Evolutionary conservation across 2,888 invertebrate genomes (phyloP).

Genomic region (Parnassius mnemosyne): DNA sequence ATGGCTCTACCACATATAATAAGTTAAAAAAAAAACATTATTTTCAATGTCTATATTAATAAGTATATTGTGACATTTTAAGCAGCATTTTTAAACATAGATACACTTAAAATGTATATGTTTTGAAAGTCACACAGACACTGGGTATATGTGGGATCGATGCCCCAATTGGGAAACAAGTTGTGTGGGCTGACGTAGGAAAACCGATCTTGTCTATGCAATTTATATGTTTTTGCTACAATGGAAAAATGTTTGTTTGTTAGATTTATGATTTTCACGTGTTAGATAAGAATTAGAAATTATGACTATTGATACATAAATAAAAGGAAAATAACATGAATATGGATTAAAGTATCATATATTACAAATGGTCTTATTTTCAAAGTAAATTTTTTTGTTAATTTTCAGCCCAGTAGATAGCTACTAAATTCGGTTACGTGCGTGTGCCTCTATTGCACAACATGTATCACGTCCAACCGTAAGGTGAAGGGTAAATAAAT

Average conservation of each 20-base stretch:
- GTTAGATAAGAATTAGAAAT: conserved; percentile 2
- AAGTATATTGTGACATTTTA: conserved; percentile 29
- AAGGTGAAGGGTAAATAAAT: too few relatives aligned
- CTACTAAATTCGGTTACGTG: too few relatives aligned
- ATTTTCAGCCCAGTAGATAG: too few relatives aligned
- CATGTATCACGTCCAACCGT: too few relatives aligned
- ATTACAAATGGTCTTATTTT: too few relatives aligned
- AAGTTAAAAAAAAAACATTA: too few relatives aligned
- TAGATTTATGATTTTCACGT: not conserved
- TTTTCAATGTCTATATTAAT: too few relatives aligned
- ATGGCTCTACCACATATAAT: too few relatives aligned
- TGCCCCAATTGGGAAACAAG: conserved; percentile 59
- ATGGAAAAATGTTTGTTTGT: not conserved
- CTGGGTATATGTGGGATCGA: conserved; percentile 51
- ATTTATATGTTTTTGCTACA: conserved; percentile 33
- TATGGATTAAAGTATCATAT: too few relatives aligned
- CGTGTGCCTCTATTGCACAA: too few relatives aligned
- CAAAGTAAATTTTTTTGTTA: too few relatives aligned
- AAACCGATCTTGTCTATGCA: conserved; percentile 41
- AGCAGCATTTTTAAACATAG: conserved; percentile 36
- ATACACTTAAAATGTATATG: conserved; percentile 42
- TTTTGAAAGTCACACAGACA: conserved; percentile 55
- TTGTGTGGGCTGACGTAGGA: conserved; percentile 41
- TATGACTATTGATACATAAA: conserved; percentile 5
- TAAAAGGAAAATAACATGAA: conserved; percentile 3